phyloP scores from a whole-genome alignment of 2,797 vertebrate genomes.

The Arrhamphus sclerolepis region DNA sequence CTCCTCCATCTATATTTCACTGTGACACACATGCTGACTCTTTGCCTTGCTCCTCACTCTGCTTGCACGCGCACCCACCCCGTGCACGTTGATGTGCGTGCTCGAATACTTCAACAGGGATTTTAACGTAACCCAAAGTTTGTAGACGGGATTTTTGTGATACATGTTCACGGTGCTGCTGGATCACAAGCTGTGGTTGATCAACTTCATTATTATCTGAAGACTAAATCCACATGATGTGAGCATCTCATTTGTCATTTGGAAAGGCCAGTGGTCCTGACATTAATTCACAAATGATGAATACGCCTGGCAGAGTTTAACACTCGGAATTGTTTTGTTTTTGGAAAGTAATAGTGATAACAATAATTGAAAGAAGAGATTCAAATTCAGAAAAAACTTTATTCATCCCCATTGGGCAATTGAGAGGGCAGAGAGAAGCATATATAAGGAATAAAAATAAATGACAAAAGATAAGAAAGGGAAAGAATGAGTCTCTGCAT shows the following conservation, averaged over 20 bases:
- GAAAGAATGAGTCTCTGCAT: too few relatives aligned
- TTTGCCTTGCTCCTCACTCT: constrained; percentile 65
- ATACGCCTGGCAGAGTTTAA: neutral
- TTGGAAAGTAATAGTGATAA: neutral
- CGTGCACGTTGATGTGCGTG: constrained; percentile 11
- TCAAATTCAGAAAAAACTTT: too few relatives aligned
- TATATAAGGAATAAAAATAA: too few relatives aligned
- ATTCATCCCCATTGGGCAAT: too few relatives aligned
- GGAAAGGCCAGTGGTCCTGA: neutral
- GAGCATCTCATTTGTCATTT: neutral
- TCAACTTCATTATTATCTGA: neutral
- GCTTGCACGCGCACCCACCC: constrained; percentile 29
- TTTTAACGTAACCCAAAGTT: constrained; percentile 29
- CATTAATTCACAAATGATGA: neutral
- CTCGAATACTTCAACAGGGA: neutral
- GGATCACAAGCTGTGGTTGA: neutral
- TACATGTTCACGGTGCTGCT: neutral
- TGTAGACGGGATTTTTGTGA: neutral
- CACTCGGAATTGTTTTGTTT: neutral
- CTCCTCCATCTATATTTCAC: constrained; percentile 85
- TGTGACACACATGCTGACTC: constrained; percentile 85
- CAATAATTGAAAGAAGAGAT: neutral
- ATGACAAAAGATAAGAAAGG: constrained; percentile 12
- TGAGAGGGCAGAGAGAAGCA: too few relatives aligned
- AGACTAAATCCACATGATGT: constrained; percentile 1